Evolutionary conservation across 2,888 invertebrate species (phyloP).

Genomic region (Tipula unca): DNA sequence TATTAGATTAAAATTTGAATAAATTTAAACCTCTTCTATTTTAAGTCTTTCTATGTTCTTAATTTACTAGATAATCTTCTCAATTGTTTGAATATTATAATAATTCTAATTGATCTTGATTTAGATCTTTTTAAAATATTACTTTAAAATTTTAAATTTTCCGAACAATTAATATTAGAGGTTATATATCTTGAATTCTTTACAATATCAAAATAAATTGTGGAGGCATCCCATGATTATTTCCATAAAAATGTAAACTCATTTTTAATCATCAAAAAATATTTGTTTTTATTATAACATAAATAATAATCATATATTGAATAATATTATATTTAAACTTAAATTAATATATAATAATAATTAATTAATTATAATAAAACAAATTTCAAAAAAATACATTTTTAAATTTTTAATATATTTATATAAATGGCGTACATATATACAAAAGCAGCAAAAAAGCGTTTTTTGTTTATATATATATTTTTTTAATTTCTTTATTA

Average conservation of each 20-base stretch:
- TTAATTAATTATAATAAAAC: not conserved
- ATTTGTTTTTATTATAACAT: slow-evolving; percentile 4
- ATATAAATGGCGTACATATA: not conserved
- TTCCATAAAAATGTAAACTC: not conserved
- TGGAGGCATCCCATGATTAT: too few species aligned
- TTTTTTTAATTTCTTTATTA: not conserved
- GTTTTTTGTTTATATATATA: not conserved
- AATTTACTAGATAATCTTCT: too few species aligned
- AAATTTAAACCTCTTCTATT: too few species aligned
- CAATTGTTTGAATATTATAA: too few species aligned
- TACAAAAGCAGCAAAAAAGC: slow-evolving; percentile 14
- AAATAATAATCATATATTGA: not conserved
- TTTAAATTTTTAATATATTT: not conserved
- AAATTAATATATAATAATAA: not conserved
- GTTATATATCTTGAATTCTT: too few species aligned
- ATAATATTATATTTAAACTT: slow-evolving; percentile 2
- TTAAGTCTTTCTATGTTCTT: too few species aligned
- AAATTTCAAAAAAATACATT: not conserved
- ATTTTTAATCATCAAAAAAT: slow-evolving; percentile 3
- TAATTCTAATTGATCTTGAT: too few species aligned
- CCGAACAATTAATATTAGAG: too few species aligned
- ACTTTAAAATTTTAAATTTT: too few species aligned
- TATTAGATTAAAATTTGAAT: too few species aligned
- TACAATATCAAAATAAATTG: too few species aligned
- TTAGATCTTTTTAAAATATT: too few species aligned